Evolutionary conservation across 2,797 vertebrate species (phyloP).

Genomic region (Eulemur mongoz): DNA sequence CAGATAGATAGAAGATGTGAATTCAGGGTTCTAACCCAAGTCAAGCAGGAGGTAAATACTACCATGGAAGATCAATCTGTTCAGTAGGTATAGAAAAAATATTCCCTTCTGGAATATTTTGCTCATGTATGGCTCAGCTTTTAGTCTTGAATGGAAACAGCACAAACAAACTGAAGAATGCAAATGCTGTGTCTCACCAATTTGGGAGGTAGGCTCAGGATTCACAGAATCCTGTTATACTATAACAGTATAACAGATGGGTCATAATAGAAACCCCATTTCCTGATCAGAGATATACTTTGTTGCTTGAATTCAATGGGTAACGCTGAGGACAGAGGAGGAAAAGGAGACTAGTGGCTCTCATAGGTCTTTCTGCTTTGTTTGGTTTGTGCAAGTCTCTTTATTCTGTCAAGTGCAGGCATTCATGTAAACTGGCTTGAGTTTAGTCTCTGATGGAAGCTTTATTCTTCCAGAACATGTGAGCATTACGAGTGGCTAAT

Average conservation of each 20-base stretch:
- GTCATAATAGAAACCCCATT: background rate
- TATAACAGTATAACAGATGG: background rate
- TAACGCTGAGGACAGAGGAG: background rate
- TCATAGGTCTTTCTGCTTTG: background rate
- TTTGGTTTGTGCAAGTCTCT: constrained; percentile 2
- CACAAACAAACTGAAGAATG: background rate
- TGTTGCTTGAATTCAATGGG: constrained; percentile 13
- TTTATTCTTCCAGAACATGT: background rate
- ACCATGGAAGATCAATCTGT: background rate
- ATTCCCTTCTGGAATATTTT: constrained; percentile 26
- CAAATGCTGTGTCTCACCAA: background rate
- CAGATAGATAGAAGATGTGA: background rate
- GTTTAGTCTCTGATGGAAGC: constrained; percentile 29
- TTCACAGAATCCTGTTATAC: background rate
- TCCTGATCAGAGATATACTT: background rate
- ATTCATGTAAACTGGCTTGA: background rate
- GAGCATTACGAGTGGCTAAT: constrained; percentile 28
- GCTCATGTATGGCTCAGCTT: background rate
- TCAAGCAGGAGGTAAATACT: background rate
- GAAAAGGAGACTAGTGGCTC: background rate
- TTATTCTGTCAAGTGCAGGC: background rate
- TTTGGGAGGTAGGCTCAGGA: background rate
- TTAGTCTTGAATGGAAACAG: background rate
- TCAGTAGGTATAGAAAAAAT: background rate
- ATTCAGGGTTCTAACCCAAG: background rate